A percentile compares a stretch with the other conserved stretches of the same genome.
These are phyloP conservation scores for Artibeus lituratus DNA, from an alignment of 2,797 vertebrate species.

Conservation along the genomic window DNA sequence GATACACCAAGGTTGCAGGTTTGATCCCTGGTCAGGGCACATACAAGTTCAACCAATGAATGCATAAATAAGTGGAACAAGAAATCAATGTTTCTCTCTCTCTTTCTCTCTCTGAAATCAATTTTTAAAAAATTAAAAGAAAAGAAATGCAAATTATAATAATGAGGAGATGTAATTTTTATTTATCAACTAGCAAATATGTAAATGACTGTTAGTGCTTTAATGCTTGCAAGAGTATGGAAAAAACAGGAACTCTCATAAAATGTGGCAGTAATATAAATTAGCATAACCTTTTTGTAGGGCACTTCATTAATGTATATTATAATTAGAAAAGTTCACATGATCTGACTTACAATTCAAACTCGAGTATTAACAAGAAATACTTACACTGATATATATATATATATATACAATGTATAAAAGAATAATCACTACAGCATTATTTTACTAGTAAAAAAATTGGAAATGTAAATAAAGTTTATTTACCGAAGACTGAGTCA, in stretches of 20 bases:
- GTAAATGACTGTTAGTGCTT: slow-evolving; percentile 53
- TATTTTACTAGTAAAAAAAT: neutral
- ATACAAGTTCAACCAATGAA: neutral
- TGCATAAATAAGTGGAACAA: neutral
- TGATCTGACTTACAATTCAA: slow-evolving; percentile 59
- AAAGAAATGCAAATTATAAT: slow-evolving; percentile 46
- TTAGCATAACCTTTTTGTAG: slow-evolving; percentile 71
- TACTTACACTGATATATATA: neutral
- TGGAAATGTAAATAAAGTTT: neutral
- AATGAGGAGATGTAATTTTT: slow-evolving; percentile 42
- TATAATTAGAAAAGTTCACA: slow-evolving; percentile 63
- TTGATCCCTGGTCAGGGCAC: neutral
- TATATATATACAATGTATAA: neutral
- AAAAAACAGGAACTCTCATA: slow-evolving; percentile 69
- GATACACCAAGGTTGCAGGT: neutral
- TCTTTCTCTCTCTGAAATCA: neutral
- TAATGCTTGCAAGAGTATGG: slow-evolving; percentile 28
- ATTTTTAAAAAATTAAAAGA: neutral
- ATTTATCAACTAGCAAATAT: slow-evolving; percentile 45
- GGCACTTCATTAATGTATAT: slow-evolving; percentile 59
- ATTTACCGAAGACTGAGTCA: neutral
- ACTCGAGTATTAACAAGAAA: slow-evolving; percentile 16
- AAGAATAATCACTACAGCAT: neutral
- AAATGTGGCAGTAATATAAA: slow-evolving; percentile 41
- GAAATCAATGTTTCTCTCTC: neutral